A percentile compares a stretch with the other conserved stretches of the same genome.
phyloP scores from a whole-genome alignment of 2,888 invertebrate species.

The Marasmarcha lunaedactyla region DNA sequence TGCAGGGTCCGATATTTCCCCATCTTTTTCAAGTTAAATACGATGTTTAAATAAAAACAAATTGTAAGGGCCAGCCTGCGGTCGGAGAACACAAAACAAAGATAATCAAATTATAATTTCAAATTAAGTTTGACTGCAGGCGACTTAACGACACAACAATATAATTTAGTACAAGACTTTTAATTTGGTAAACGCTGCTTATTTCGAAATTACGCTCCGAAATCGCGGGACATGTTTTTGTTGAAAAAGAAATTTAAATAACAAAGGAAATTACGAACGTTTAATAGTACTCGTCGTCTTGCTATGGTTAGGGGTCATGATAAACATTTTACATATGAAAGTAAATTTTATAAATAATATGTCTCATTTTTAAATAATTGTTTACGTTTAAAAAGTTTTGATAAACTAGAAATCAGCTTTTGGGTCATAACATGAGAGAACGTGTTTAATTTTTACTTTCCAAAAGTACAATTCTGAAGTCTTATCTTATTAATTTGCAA shows the following conservation, averaged over 20 bases:
- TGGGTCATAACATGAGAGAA: no score
- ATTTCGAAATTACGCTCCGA: background rate
- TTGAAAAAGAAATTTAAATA: no score
- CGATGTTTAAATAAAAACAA: constrained; percentile 30
- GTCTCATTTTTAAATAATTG: no score
- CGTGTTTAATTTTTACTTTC: no score
- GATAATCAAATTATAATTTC: constrained; percentile 39
- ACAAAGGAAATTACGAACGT: constrained; percentile 7
- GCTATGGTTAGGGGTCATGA: no score
- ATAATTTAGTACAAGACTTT: constrained; percentile 23
- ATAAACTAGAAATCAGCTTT: no score
- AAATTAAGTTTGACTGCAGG: constrained; percentile 23
- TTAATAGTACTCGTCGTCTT: constrained; percentile 13
- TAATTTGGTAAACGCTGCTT: constrained; percentile 16
- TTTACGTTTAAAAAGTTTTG: no score
- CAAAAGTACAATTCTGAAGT: no score
- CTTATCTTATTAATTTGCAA: no score
- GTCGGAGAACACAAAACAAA: constrained; percentile 23
- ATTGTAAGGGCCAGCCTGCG: constrained; percentile 22
- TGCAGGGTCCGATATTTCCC: constrained; percentile 17
- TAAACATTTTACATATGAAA: no score
- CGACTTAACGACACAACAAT: constrained; percentile 23
- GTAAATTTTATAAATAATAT: no score
- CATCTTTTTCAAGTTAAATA: constrained; percentile 18
- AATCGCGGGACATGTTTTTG: no score